A percentile compares a stretch with the other conserved stretches of the same genome.
Evolutionary conservation across 1,140 invertebrate species (phyloP).

Genomic region (Drosophila ironensis): DNA sequence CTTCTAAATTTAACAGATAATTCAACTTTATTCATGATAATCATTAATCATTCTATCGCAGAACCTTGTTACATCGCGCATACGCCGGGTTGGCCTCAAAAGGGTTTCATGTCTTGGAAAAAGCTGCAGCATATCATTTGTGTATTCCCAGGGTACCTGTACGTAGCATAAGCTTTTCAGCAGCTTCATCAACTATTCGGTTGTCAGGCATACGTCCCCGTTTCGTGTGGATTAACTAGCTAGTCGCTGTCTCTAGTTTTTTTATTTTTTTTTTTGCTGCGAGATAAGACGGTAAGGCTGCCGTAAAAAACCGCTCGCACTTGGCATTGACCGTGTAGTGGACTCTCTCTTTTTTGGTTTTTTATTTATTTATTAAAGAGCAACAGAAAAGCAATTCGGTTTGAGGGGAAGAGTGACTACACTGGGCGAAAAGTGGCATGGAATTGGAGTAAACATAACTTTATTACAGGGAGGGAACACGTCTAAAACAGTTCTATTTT

Average conservation of each 20-base stretch:
- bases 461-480: too few relatives aligned
- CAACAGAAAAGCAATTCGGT: background rate
- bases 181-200: slow-evolving; percentile 4
- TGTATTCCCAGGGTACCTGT: background rate
- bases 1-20: too few relatives aligned
- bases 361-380: background rate
- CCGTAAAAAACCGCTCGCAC: slow-evolving; percentile 19
- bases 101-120: background rate
- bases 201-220: slow-evolving; percentile 24
- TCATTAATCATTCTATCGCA: too few relatives aligned
- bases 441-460: too few relatives aligned
- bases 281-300: slow-evolving; percentile 59
- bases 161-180: background rate
- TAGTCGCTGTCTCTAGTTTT: slow-evolving; percentile 14
- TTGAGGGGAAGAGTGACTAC: background rate
- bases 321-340: slow-evolving; percentile 56
- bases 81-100: background rate
- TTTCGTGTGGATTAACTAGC: slow-evolving; percentile 31
- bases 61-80: background rate
- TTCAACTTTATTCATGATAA: too few relatives aligned
- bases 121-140: too few relatives aligned
- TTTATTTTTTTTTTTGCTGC: background rate
- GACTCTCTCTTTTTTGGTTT: background rate
- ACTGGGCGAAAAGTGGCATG: too few relatives aligned
- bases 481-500: too few relatives aligned